A percentile compares a stretch with the other conserved stretches of the same genome.
phyloP scores from a whole-genome alignment of 2,888 invertebrate genomes.

The Cephalotes varians region DNA sequence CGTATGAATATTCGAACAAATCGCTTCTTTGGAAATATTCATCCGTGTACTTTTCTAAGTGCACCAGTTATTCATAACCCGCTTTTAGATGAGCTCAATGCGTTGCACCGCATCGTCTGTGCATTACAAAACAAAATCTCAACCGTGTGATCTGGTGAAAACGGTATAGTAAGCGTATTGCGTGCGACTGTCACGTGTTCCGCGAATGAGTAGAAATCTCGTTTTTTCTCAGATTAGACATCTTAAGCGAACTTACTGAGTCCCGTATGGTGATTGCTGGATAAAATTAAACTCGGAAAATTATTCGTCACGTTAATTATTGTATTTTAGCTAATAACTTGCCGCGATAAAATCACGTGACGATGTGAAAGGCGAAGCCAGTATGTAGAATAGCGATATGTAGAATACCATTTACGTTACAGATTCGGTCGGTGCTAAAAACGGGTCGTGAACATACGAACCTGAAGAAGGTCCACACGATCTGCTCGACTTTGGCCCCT shows the following conservation, averaged over 20 bases:
- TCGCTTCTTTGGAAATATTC: slow-evolving; percentile 68
- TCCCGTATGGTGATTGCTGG: neutral
- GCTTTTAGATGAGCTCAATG: slow-evolving; percentile 71
- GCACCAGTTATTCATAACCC: slow-evolving; percentile 74
- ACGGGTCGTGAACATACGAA: slow-evolving; percentile 75
- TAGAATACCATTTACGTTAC: neutral
- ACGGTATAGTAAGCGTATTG: neutral
- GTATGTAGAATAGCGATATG: neutral
- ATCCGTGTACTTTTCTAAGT: slow-evolving; percentile 60
- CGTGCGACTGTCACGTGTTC: slow-evolving; percentile 17
- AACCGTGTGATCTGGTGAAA: slow-evolving; percentile 7
- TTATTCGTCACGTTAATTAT: neutral
- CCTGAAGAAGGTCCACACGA: slow-evolving; percentile 71
- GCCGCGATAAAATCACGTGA: neutral
- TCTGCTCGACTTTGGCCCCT: slow-evolving; percentile 63
- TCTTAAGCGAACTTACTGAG: neutral
- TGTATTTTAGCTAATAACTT: neutral
- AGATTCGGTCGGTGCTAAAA: slow-evolving; percentile 70
- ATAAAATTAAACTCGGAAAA: neutral
- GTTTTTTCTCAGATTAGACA: neutral
- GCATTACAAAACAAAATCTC: slow-evolving; percentile 61
- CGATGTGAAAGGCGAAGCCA: neutral
- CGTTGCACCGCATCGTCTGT: slow-evolving; percentile 55
- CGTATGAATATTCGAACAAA: slow-evolving; percentile 46
- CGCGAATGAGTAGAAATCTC: neutral